Base-by-base conservation (phyloP, 2,888 invertebrate species). In the Tridacna crocea region DNA sequence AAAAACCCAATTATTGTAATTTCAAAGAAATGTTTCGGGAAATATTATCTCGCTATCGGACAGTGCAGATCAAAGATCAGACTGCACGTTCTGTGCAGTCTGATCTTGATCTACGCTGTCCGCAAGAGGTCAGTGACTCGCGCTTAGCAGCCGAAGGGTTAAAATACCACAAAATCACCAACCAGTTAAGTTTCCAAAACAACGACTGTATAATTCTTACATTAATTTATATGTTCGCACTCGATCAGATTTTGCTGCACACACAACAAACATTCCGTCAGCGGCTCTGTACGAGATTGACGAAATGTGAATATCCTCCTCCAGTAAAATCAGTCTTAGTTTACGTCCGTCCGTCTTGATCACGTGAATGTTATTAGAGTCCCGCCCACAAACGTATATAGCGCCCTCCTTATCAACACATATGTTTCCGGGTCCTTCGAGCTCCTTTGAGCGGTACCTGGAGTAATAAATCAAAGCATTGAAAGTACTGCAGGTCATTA, bases 291-390 rank as follows among this genome's bases (percentile, higher is more conserved):
- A 83, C 1, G 72, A 65, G 19, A 83, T 75, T n/a, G 80, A 24
- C 8, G 68, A 66, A 0, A 63, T 63, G 17, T 78, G 74, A 3
- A 72, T 11, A 19, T 72, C 75, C 8, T 75, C 83, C 17, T 80
- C 73, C 17, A 75, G 27, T 15, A 58, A 27, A 19, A 85, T 70
- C 13, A 82, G n/a, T 51, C 77, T 79, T 13, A 82, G 55, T 26
- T 73, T 77, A 17, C 79, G 74, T n/a, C 84, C 84, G 70, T 85
- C 75, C n/a, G 82, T 75, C 27, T 72, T 80, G 24, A 85, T 61
- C n/a, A 85, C 63, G 27, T 82, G 84, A 8, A 85, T 73, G 46
- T 82, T 85, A 47, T 82, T 82, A 0, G 80, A 80, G 51, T 77
- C 80, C 11, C 79, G 72, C 19, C 84, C 82, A 73, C 82, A 82